Base-by-base conservation (phyloP, 2,888 invertebrate genomes). In the Platycheirus rosarum region DNA sequence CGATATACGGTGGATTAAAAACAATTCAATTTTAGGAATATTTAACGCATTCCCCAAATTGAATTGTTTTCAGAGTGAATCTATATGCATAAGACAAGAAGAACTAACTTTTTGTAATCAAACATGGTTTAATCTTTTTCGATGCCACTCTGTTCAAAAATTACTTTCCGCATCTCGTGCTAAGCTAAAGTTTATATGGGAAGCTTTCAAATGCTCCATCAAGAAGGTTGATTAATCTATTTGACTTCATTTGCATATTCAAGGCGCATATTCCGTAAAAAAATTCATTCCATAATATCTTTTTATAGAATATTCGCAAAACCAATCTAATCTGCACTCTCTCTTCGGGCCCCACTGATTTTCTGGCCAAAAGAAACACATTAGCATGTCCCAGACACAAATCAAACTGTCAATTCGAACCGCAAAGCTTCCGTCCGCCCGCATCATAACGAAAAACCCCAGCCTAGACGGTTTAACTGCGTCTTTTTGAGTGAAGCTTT, bases 241-340 rank as follows among this genome's bases (percentile, higher is more conserved):
- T 40, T 40, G 37, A 40, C 13, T 60, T 11, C 42, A 60, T 60
- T 60, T 60, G 44, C 60, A 44, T 35, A 18, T 14, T n/a, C 16
- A 60, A 44, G 14, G n/a, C 2, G 13, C 2, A 57, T 26, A 40
- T 57, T 13, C 23, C 57, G 8, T 9, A 26, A 20, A 40, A 57
- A 26, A 14, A n/a, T n/a, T n/a, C 40, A 60, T 60, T 42, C 8
- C 13, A 29, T 29, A 60, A 60, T n/a, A 6, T 75, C 75, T 75
- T 68, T 53, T 60, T 60, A 68, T 75, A 75, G 68, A 68, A n/a
- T 13, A 68, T 75, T 75, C 44, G 75, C 68, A 57, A 75, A 35
- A 32, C 42, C 13, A 49, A 13, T 23, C 13, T 40, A 13, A 13
- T 26, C 9, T 18, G n/a, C 42, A 37, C 13, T 49, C 13, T 11